Conservation (phyloP, 2,888 invertebrate species). For the Stenurella melanura region DNA sequence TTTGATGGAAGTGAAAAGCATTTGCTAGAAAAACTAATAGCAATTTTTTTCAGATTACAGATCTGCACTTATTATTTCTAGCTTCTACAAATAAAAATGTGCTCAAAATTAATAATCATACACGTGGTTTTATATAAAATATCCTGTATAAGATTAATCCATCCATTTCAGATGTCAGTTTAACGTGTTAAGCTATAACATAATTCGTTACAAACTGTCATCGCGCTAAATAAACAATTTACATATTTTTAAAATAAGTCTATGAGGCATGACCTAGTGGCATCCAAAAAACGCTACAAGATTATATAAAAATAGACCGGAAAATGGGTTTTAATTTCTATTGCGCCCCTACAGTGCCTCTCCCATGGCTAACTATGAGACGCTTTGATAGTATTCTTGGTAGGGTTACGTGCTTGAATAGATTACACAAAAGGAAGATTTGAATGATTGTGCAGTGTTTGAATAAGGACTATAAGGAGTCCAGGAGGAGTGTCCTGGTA, state of each 20-base stretch:
- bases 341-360: slow-evolving; percentile 48
- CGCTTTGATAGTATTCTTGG: slow-evolving; percentile 31
- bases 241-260: neutral
- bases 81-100: no score
- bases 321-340: slow-evolving; percentile 60
- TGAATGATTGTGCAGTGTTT: slow-evolving; percentile 47
- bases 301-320: slow-evolving; percentile 56
- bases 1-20: no score
- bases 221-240: neutral
- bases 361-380: slow-evolving; percentile 43
- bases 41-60: no score
- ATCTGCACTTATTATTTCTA: no score
- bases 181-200: neutral
- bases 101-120: no score
- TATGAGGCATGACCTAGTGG: slow-evolving; percentile 12
- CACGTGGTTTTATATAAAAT: no score
- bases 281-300: slow-evolving; percentile 44
- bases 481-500: slow-evolving; percentile 70
- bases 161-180: no score
- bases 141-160: no score
- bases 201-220: neutral
- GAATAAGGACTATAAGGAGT: slow-evolving; percentile 66
- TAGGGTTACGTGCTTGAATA: slow-evolving; percentile 59
- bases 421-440: slow-evolving; percentile 52
- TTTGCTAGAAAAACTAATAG: no score